Conservation (phyloP, 2,113 vertebrate species). For the Leptodactylus fuscus region DNA sequence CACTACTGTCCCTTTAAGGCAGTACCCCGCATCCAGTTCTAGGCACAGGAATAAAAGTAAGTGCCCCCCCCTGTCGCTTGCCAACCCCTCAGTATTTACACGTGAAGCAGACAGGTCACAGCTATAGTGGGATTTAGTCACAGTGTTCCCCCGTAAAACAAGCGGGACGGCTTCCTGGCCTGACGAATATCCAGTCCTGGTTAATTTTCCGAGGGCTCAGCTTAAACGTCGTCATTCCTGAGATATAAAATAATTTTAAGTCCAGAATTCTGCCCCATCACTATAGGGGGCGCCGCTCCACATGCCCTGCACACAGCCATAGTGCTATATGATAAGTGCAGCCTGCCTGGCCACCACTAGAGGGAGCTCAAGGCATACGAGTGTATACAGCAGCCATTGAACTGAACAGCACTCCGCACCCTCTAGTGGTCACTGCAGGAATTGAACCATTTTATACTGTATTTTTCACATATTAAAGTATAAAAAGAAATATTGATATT, state of each 20-base stretch:
- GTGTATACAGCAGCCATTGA: too few species aligned
- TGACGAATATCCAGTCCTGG: neutral
- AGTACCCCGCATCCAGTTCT: neutral
- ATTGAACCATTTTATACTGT: neutral
- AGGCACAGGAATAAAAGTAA: neutral
- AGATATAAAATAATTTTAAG: conserved; percentile 22
- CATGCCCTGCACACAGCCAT: neutral
- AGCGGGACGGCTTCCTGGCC: conserved; percentile 40
- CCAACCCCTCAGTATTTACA: conserved; percentile 32
- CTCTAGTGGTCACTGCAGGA: neutral
- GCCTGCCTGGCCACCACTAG: neutral
- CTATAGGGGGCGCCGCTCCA: neutral
- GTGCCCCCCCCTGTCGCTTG: too few species aligned
- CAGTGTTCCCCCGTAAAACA: conserved; percentile 41
- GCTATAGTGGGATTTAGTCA: conserved; percentile 10
- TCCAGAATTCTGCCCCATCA: too few species aligned
- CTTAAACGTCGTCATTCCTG: conserved; percentile 25
- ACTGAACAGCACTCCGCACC: neutral
- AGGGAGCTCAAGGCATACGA: neutral
- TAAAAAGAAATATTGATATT: too few species aligned
- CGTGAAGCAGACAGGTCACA: neutral
- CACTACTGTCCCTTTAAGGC: neutral
- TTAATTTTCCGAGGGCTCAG: too few species aligned
- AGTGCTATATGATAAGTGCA: neutral
- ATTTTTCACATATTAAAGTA: too few species aligned